Evolutionary conservation across 2,113 vertebrate genomes (phyloP), one percentile per base, ranked within the genome.

Genomic region (Deroptyus accipitrinus): DNA sequence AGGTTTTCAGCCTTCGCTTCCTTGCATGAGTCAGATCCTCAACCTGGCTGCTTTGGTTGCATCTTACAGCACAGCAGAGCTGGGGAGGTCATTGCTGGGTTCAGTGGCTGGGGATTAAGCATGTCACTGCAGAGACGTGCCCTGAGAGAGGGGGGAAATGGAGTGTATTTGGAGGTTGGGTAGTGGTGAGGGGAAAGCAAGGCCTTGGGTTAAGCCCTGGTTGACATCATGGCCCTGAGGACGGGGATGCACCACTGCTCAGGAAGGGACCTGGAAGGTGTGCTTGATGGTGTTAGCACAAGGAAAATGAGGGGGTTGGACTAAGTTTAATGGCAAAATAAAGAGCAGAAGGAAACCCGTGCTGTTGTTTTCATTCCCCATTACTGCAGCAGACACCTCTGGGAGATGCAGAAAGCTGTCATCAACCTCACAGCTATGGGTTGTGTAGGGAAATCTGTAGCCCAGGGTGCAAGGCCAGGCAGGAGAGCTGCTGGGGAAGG

Each of bases 211-310:
- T 19, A 88, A 85, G 37, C 35, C 63, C 44, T 2, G 1, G 18
- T 14, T n/a, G 22, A 23, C 24, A 31, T 20, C 7, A 10, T 2
- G 14, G 33, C 30, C 18, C 55, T 1, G 5, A 83, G 28, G 24
- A n/a, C 0, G 0, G 10, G 10, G 2, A 68, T 16, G 37, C 31
- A 46, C 55, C 17, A 31, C 37, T 1, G 1, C 37, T 31, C 5
- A 2, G 25, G 41, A 73, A 66, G 19, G 28, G 19, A 52, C 52
- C 15, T 28, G 10, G n/a, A 41, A 39, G 9, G 6, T 27, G 13
- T 9, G 46, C 75, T 59, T 67, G 16, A 54, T 31, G 6, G 30
- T 9, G 28, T 7, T 7, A 76, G 46, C n/a, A 51, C 17, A 75
- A 74, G 61, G 46, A 62, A 86, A 88, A 92, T 8, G 1, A 76